phyloP scores from a whole-genome alignment of 1,140 invertebrate genomes.

The Anoplophora glabripennis region DNA sequence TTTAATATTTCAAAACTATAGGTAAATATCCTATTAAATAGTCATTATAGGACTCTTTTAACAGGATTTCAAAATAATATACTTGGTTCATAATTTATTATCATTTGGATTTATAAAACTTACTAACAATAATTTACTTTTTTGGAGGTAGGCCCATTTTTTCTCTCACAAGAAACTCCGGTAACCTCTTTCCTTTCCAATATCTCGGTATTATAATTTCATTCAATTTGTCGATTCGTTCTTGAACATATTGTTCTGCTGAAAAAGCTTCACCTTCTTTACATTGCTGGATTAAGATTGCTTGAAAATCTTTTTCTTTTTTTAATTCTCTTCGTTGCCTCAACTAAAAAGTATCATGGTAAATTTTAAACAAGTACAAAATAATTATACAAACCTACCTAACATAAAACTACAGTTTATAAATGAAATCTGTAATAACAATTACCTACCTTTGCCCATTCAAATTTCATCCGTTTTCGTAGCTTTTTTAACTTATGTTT shows the following conservation, averaged over 20 bases:
- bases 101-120: too few species aligned
- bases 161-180: slow-evolving; percentile 61
- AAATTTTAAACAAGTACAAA: too few species aligned
- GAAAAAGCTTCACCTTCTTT: slow-evolving; percentile 72
- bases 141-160: slow-evolving; percentile 46
- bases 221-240: slow-evolving; percentile 61
- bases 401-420: slow-evolving; percentile 10
- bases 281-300: slow-evolving; percentile 63
- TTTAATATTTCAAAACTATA: too few species aligned
- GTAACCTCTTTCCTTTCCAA: slow-evolving; percentile 64
- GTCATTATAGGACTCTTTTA: too few species aligned
- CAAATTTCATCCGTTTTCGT: slow-evolving; percentile 72
- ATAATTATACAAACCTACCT: slow-evolving; percentile 9
- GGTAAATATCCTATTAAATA: too few species aligned
- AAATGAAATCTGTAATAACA: slow-evolving; percentile 17
- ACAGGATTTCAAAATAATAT: too few species aligned
- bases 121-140: not conserved
- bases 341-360: too few species aligned
- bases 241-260: slow-evolving; percentile 66
- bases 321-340: slow-evolving; percentile 64
- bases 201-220: slow-evolving; percentile 59
- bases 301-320: slow-evolving; percentile 77
- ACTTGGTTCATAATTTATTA: too few species aligned
- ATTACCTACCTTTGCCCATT: slow-evolving; percentile 69
- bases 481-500: slow-evolving; percentile 80